Evolutionary conservation across 2,888 invertebrate genomes (phyloP).

Genomic region (Pyrocoelia pectoralis): DNA sequence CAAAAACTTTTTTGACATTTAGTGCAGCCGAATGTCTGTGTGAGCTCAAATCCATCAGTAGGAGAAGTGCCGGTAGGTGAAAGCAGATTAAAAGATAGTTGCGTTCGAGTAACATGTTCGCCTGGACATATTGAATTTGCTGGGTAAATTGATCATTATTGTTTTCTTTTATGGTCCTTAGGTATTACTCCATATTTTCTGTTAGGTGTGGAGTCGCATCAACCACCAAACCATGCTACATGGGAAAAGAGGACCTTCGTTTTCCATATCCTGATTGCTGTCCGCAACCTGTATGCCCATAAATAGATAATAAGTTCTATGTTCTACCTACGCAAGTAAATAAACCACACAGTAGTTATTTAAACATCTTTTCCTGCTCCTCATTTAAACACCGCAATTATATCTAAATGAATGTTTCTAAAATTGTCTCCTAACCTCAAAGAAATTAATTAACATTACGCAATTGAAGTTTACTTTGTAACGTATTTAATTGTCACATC

Average conservation of each 20-base stretch:
- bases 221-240: background rate
- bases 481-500: too few species aligned
- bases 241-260: background rate
- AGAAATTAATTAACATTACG: too few species aligned
- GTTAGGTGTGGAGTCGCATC: background rate
- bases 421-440: too few species aligned
- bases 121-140: background rate
- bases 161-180: background rate
- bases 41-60: background rate
- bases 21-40: background rate
- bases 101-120: background rate
- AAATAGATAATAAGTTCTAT: too few species aligned
- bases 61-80: background rate
- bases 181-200: background rate
- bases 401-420: too few species aligned
- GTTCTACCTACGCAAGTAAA: too few species aligned
- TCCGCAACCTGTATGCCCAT: background rate
- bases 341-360: too few species aligned
- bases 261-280: conserved; percentile 9
- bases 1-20: too few species aligned
- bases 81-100: background rate
- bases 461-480: too few species aligned
- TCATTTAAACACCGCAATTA: too few species aligned
- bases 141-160: background rate
- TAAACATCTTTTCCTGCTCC: too few species aligned